These are phyloP conservation scores for Drosophila mulleri DNA, from an alignment of 2,888 invertebrate species.

Conservation along the genomic window DNA sequence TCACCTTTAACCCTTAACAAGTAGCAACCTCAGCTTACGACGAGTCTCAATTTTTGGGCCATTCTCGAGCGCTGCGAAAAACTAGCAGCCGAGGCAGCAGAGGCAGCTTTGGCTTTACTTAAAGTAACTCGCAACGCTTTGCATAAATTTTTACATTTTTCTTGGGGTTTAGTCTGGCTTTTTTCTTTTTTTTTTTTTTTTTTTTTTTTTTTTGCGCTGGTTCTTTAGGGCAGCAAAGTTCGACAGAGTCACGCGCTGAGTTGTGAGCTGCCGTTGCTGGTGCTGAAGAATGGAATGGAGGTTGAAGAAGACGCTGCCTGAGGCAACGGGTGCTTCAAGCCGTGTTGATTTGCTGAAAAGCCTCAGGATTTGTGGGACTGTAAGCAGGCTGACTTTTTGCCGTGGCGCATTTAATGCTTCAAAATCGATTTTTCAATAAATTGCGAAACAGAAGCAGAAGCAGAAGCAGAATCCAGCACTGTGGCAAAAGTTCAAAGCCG, in stretches of 20 bases:
- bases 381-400: constrained; percentile 60
- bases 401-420: constrained; percentile 66
- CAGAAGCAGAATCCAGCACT: not conserved
- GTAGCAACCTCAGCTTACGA: constrained; percentile 63
- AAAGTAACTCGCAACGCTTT: constrained; percentile 77
- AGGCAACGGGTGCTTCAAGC: constrained; percentile 53
- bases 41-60: constrained; percentile 60
- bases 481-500: constrained; percentile 70
- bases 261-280: constrained; percentile 41
- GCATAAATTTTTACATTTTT: constrained; percentile 70
- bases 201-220: constrained; percentile 11
- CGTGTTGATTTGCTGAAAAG: constrained; percentile 79
- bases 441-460: constrained; percentile 42
- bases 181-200: constrained; percentile 15
- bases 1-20: constrained; percentile 65
- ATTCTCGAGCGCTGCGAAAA: constrained; percentile 38
- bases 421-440: constrained; percentile 81
- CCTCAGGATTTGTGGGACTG: constrained; percentile 74
- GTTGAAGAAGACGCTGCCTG: constrained; percentile 13
- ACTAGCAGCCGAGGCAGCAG: constrained; percentile 42
- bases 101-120: constrained; percentile 68
- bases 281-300: constrained; percentile 20
- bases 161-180: constrained; percentile 20
- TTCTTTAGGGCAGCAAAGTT: constrained; percentile 63
- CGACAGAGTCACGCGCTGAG: constrained; percentile 75